A percentile compares a stretch with the other conserved stretches of the same genome.
These are phyloP conservation scores for Philaenus spumarius DNA, from an alignment of 1,140 invertebrate species.

Conservation along the genomic window DNA sequence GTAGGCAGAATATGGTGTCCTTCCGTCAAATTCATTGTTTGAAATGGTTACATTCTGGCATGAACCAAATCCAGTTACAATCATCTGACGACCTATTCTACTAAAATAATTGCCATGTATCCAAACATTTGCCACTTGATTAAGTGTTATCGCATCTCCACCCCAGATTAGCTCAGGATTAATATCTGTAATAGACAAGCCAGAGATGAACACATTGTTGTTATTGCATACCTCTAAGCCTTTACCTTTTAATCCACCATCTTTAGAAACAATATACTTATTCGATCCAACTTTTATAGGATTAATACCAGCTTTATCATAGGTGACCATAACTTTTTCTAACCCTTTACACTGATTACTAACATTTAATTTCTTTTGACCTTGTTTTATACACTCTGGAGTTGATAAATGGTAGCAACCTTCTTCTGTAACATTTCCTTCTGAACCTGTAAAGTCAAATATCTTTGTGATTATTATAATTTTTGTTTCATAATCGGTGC, in stretches of 20 bases:
- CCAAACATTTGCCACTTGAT: background rate
- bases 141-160: constrained; percentile 1
- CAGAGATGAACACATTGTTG: background rate
- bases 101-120: background rate
- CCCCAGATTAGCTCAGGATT: constrained; percentile 6
- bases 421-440: background rate
- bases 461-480: background rate
- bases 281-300: background rate
- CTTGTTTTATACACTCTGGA: background rate
- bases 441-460: constrained; percentile 3
- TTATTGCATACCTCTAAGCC: background rate
- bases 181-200: background rate
- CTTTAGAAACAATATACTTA: background rate
- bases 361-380: background rate
- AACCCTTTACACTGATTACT: constrained; percentile 1
- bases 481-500: background rate
- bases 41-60: background rate
- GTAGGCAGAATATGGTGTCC: too few relatives aligned
- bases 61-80: background rate
- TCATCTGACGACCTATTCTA: background rate
- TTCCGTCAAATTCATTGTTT: too few relatives aligned
- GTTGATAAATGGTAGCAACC: background rate
- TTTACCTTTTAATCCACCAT: background rate
- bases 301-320: background rate
- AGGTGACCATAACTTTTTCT: background rate